Base-by-base conservation (phyloP, 2,888 invertebrate species). In the Scelioninae gen. 1 region DNA sequence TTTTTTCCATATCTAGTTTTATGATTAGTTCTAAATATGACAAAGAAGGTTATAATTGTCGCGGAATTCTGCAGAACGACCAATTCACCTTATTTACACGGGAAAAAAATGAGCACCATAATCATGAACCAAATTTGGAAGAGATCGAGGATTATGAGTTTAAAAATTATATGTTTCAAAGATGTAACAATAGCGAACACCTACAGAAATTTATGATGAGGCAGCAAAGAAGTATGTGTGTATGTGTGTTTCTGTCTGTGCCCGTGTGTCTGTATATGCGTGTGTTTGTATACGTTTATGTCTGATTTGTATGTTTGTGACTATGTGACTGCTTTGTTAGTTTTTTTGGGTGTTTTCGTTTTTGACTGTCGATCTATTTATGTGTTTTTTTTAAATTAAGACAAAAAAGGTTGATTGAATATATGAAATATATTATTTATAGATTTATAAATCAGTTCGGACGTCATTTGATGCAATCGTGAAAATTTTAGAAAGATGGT, bases 91-190 rank as follows among this genome's bases (percentile, higher is more conserved):
- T 47, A 8, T 62, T 31, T 10, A 47, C 0, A 3, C 45, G 47
- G 16, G 29, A 45, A 15, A 16, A 47, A 9, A 62, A 62, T 13
- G n/a, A 7, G 0, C n/a, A 1, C 5, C 62, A 62, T 23, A 16
- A 13, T 10, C 62, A 62, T 16, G 45, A 62, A 9, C 2, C 13
- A 1, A 47, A 47, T n/a, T 13, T 5, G 3, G 47, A 62, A 9
- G 62, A 62, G 47, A 10, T 62, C 11, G 62, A 62, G 0, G 62
- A 62, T 62, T 62, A 62, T 16, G 47, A 32, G 4, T 62, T 62
- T 32, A 62, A 62, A 62, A 62, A 62, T 47, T 45, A 31, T 9
- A 5, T 62, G 5, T 62, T 45, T 15, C 29, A 62, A 9, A 45
- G 47, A 45, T 62, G 62, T 32, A 23, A 15, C 7, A 31, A 29